Evolutionary conservation across 2,888 invertebrate genomes (phyloP).

Genomic region (Leucoptera coffeella): DNA sequence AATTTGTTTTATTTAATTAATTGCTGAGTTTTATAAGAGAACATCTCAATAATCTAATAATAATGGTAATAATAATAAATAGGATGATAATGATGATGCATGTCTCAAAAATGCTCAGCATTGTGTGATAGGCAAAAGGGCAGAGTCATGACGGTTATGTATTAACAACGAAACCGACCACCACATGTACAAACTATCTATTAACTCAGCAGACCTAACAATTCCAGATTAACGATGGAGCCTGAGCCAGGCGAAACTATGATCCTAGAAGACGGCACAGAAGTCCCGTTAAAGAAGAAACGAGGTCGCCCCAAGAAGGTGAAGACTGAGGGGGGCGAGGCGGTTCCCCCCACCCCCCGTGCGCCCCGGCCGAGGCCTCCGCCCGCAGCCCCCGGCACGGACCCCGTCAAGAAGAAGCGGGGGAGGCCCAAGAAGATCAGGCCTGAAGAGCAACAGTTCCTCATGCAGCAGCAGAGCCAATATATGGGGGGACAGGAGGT

Average conservation of each 20-base stretch:
- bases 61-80: too few relatives aligned
- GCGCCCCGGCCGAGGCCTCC: slow-evolving; percentile 36
- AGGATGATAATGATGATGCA: too few relatives aligned
- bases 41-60: too few relatives aligned
- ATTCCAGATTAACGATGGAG: slow-evolving; percentile 43
- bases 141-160: too few relatives aligned
- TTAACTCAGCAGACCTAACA: neutral
- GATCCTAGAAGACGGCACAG: slow-evolving; percentile 56
- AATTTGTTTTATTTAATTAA: too few relatives aligned
- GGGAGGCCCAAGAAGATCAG: slow-evolving; percentile 84
- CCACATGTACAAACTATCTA: neutral
- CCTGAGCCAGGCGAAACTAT: slow-evolving; percentile 48
- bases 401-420: slow-evolving; percentile 73
- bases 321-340: slow-evolving; percentile 61
- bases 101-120: neutral
- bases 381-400: slow-evolving; percentile 16
- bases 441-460: slow-evolving; percentile 55
- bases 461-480: slow-evolving; percentile 34
- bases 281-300: slow-evolving; percentile 76
- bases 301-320: slow-evolving; percentile 86
- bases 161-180: neutral
- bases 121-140: too few relatives aligned
- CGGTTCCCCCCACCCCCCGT: slow-evolving; percentile 49
- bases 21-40: too few relatives aligned
- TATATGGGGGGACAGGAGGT: too few relatives aligned